Conservation (phyloP, 2,888 invertebrate genomes). For the Amblyteles armatorius region DNA sequence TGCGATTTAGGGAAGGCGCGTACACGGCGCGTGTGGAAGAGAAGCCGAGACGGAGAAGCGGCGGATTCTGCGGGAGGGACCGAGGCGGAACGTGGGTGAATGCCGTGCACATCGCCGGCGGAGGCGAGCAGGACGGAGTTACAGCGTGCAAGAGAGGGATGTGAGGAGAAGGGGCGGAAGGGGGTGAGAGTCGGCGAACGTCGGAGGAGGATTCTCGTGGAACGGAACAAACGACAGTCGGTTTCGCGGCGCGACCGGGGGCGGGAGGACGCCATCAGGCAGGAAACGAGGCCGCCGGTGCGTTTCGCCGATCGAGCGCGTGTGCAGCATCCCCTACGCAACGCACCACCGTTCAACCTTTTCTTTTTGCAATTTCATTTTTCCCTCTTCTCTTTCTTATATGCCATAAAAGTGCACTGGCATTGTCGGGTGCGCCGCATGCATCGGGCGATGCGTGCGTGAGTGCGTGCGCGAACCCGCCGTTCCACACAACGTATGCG, state of each 20-base stretch:
- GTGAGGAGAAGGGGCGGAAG: conserved; percentile 46
- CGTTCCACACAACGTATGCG: neutral
- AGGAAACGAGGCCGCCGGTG: conserved; percentile 65
- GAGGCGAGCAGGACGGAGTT: conserved; percentile 6
- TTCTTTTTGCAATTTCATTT: conserved; percentile 1
- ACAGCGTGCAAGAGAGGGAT: conserved; percentile 27
- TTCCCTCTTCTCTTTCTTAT: neutral
- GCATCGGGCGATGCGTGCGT: conserved; percentile 1
- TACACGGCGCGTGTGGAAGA: conserved; percentile 8
- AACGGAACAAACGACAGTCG: conserved; percentile 69
- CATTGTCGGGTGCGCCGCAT: neutral
- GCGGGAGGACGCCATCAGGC: conserved; percentile 69
- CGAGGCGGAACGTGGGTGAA: conserved; percentile 35
- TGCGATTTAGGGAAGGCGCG: conserved; percentile 23
- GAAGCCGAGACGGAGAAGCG: conserved; percentile 43
- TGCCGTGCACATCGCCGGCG: neutral
- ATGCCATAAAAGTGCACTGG: neutral
- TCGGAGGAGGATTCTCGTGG: conserved; percentile 67
- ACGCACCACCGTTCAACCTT: neutral
- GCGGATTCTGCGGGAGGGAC: conserved; percentile 33
- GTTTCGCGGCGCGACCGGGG: conserved; percentile 69
- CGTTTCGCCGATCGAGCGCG: conserved; percentile 51
- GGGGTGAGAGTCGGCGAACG: conserved; percentile 44
- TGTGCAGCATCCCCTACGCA: conserved; percentile 55
- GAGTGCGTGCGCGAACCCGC: conserved; percentile 22